Evolutionary conservation across 30 jellyfish, hydroid and myxozoan genomes (phyloP).

Genomic region (Pelagia noctiluca): DNA sequence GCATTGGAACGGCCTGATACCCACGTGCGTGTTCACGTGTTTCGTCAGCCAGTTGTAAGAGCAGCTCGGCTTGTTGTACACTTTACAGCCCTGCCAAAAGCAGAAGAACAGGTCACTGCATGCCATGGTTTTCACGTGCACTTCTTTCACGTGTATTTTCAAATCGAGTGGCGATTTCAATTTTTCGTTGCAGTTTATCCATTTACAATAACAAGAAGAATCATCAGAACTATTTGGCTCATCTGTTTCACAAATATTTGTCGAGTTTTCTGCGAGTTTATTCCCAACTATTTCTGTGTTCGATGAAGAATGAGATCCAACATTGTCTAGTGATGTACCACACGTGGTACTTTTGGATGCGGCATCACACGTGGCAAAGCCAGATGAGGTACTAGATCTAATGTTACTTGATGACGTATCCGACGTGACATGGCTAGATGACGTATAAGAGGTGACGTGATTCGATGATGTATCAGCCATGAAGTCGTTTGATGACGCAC

Average conservation of each 20-base stretch:
- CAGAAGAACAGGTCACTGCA: conserved; percentile 82
- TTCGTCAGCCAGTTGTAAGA: conserved; percentile 88
- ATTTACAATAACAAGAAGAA: conserved; percentile 41
- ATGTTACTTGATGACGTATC: too few species aligned
- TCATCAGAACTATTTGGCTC: not conserved
- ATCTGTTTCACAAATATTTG: not conserved
- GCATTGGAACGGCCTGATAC: conserved; percentile 86
- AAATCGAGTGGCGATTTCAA: conserved; percentile 63
- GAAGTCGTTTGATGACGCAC: too few species aligned
- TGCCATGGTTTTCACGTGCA: conserved; percentile 71
- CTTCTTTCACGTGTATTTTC: conserved; percentile 75
- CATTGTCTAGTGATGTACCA: too few species aligned
- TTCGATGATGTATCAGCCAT: too few species aligned
- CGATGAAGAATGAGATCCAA: too few species aligned
- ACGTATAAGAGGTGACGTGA: too few species aligned
- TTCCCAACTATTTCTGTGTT: too few species aligned
- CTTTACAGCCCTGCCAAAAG: conserved; percentile 90
- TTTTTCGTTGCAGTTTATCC: conserved; percentile 78
- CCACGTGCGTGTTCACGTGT: conserved; percentile 87
- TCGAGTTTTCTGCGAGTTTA: not conserved
- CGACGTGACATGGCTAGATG: too few species aligned
- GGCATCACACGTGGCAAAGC: too few species aligned
- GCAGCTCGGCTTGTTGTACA: conserved; percentile 86
- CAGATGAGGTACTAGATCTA: too few species aligned
- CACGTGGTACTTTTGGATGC: too few species aligned